phyloP scores from a whole-genome alignment of 37 sponge, comb jelly and placozoan genomes.

The Ianthella basta region DNA sequence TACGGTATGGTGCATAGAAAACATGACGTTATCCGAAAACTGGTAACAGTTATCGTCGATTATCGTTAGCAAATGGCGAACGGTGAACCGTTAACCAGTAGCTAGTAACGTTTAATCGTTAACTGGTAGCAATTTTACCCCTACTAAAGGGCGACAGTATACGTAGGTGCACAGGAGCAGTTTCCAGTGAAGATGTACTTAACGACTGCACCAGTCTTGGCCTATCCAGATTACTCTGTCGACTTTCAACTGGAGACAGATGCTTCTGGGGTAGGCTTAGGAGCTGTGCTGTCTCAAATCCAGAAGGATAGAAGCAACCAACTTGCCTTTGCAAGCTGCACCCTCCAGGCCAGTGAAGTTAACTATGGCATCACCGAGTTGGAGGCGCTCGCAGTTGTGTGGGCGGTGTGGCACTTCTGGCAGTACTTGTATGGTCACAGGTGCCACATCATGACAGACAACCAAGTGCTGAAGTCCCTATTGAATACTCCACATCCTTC shows the following conservation, averaged over 20 bases:
- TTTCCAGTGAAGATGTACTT: constrained; percentile 34
- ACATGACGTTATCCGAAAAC: constrained; percentile 23
- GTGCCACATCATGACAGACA: constrained; percentile 49
- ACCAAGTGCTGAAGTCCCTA: constrained; percentile 49
- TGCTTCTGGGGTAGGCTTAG: constrained; percentile 45
- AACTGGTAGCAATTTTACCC: no score
- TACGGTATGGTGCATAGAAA: not conserved
- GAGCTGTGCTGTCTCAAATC: constrained; percentile 45
- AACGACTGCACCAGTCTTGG: constrained; percentile 32
- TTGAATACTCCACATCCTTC: constrained; percentile 60
- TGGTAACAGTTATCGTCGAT: no score
- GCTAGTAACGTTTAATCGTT: no score
- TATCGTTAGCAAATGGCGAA: no score
- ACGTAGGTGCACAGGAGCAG: no score
- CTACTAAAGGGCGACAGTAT: no score
- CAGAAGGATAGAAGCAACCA: constrained; percentile 1
- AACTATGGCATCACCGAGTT: constrained; percentile 58
- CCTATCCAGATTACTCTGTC: constrained; percentile 27
- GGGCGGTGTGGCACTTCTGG: constrained; percentile 59
- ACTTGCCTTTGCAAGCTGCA: constrained; percentile 53
- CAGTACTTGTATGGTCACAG: constrained; percentile 60
- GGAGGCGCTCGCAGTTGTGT: constrained; percentile 56
- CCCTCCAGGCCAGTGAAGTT: constrained; percentile 44
- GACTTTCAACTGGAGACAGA: constrained; percentile 57
- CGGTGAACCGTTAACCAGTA: no score